A percentile compares a stretch with the other conserved stretches of the same genome.
Conservation (phyloP, 92 coral and sea anemone genomes). For the Porites cylindrica region DNA sequence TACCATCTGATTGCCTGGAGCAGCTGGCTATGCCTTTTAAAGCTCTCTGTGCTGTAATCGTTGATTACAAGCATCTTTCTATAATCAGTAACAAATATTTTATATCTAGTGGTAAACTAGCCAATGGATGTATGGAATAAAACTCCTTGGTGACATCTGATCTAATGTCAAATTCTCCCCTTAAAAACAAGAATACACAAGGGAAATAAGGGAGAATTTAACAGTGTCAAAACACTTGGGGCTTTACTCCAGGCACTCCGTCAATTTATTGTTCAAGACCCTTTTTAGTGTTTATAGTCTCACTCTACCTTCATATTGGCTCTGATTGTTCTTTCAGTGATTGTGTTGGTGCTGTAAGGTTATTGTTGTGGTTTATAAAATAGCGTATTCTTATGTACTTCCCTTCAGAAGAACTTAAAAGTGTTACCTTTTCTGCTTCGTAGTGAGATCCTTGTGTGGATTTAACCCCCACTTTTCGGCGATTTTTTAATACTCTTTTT, state of each 20-base stretch:
- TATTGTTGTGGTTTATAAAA: not conserved
- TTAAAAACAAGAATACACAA: no score
- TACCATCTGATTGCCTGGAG: no score
- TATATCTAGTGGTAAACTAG: not conserved
- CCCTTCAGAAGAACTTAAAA: not conserved
- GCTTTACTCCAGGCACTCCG: not conserved
- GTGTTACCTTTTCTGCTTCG: not conserved
- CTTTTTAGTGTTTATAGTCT: no score
- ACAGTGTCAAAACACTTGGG: not conserved
- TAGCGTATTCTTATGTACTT: no score
- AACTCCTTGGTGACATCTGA: no score
- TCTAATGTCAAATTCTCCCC: no score
- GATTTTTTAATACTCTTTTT: not conserved
- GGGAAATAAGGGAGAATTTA: no score
- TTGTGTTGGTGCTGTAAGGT: not conserved
- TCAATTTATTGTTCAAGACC: not conserved
- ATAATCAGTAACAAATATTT: not conserved
- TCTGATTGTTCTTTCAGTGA: not conserved
- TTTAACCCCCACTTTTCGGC: not conserved
- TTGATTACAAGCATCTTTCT: not conserved
- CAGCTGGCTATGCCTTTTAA: not conserved
- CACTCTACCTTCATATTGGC: no score
- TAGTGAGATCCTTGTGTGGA: not conserved
- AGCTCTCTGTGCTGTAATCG: not conserved
- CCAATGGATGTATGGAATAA: no score